Percentiles rank a stretch among this genome's conserved stretches.
phyloP scores from a whole-genome alignment of 2,113 vertebrate genomes.

The Oostethus manadensis region DNA sequence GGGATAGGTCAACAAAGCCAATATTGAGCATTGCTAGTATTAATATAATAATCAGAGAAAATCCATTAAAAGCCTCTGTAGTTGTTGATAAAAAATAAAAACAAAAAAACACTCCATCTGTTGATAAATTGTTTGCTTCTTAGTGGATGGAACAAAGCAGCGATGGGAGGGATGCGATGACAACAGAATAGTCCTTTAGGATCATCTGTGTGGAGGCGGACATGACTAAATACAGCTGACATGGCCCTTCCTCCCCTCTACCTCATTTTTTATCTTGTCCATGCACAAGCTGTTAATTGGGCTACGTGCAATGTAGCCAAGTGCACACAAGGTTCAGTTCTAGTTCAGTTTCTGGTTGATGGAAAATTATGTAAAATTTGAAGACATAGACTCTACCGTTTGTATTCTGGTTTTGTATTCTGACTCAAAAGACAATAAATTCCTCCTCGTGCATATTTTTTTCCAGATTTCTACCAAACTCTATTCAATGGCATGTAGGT shows the following conservation, averaged over 20 bases:
- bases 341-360: background rate
- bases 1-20: too few species aligned
- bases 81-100: conserved; percentile 5
- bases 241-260: conserved; percentile 6
- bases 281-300: conserved; percentile 28
- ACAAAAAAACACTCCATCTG: conserved; percentile 27
- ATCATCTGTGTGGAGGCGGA: conserved; percentile 73
- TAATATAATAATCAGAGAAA: conserved; percentile 6
- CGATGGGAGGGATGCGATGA: conserved; percentile 1
- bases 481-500: too few species aligned
- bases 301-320: conserved; percentile 12
- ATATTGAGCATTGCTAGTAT: too few species aligned
- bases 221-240: conserved; percentile 62
- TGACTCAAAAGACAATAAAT: too few species aligned
- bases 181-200: conserved; percentile 60
- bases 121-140: conserved; percentile 37
- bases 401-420: too few species aligned
- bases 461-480: too few species aligned
- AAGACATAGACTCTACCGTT: too few species aligned
- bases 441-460: too few species aligned
- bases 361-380: too few species aligned
- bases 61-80: conserved; percentile 7
- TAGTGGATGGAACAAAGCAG: conserved; percentile 28
- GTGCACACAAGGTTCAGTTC: background rate
- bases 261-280: conserved; percentile 11